Evolutionary conservation across 2,888 invertebrate species (phyloP).

Genomic region (Phlogophora meticulosa): DNA sequence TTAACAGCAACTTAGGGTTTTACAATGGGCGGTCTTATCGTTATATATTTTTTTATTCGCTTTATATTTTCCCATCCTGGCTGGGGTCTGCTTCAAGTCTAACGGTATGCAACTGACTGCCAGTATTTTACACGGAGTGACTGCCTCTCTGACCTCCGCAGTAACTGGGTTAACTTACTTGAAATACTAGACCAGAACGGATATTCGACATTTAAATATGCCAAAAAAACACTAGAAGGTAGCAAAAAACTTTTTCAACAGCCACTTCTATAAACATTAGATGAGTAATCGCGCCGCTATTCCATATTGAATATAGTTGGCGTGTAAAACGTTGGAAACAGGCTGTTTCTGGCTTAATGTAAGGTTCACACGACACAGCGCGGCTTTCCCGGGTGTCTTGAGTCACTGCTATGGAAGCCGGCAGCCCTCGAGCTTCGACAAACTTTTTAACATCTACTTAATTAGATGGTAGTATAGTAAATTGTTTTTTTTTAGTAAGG

Average conservation of each 20-base stretch:
- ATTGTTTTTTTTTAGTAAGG: conserved; percentile 55
- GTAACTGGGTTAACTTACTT: too few relatives aligned
- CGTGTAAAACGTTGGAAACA: conserved; percentile 80
- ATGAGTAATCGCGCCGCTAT: conserved; percentile 56
- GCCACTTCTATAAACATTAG: conserved; percentile 63
- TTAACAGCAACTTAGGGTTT: too few relatives aligned
- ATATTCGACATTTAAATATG: not conserved
- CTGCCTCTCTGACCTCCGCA: too few relatives aligned
- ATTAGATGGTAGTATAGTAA: conserved; percentile 56
- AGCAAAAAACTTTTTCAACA: conserved; percentile 38
- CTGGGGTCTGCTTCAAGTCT: too few relatives aligned
- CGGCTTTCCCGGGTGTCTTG: conserved; percentile 51
- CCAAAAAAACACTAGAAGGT: not conserved
- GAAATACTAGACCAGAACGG: not conserved
- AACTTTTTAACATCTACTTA: conserved; percentile 63
- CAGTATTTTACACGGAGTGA: too few relatives aligned
- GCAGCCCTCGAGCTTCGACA: conserved; percentile 39
- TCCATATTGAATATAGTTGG: conserved; percentile 68
- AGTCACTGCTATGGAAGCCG: conserved; percentile 51
- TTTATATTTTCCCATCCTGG: too few relatives aligned
- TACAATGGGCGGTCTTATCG: too few relatives aligned
- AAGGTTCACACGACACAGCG: conserved; percentile 74
- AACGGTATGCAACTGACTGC: too few relatives aligned
- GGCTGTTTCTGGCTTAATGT: conserved; percentile 76
- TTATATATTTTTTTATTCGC: too few relatives aligned